Evolutionary conservation across 2,888 invertebrate species (phyloP).

Genomic region (Stramonita haemastoma): DNA sequence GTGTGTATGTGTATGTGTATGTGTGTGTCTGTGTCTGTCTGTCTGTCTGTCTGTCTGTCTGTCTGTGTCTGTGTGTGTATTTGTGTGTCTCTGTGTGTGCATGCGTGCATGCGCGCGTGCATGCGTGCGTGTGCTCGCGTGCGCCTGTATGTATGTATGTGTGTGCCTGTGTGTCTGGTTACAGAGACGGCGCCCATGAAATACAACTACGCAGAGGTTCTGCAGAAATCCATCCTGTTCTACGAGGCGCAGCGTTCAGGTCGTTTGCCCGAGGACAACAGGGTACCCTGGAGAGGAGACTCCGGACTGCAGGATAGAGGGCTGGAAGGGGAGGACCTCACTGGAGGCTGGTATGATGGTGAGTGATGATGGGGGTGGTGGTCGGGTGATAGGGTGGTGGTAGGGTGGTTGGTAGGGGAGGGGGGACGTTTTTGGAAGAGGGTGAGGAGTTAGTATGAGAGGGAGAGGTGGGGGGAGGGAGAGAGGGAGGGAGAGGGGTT

Average conservation of each 20-base stretch:
- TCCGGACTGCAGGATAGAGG: constrained; percentile 71
- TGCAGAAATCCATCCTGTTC: constrained; percentile 71
- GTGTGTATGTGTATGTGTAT: not conserved
- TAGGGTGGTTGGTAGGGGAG: not conserved
- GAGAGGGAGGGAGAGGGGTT: not conserved
- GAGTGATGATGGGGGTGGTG: constrained; percentile 39
- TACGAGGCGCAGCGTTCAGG: constrained; percentile 75
- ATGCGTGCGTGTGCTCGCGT: constrained; percentile 23
- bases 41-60: constrained; percentile 21
- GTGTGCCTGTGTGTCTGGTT: not conserved
- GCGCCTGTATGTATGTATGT: not conserved
- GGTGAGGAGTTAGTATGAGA: not conserved
- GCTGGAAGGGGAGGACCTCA: constrained; percentile 69
- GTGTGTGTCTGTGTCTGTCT: constrained; percentile 13
- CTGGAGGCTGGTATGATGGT: constrained; percentile 76
- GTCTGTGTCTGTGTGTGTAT: not conserved
- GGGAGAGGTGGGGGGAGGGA: not conserved
- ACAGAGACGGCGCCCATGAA: constrained; percentile 37
- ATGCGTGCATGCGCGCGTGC: constrained; percentile 15
- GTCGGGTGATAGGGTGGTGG: not conserved
- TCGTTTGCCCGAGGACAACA: constrained; percentile 68
- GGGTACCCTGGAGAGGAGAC: constrained; percentile 72
- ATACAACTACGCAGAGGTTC: constrained; percentile 64
- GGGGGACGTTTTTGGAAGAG: too few species aligned
- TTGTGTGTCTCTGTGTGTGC: not conserved